Conservation (phyloP, 2,113 vertebrate species). For the Ia io region DNA sequence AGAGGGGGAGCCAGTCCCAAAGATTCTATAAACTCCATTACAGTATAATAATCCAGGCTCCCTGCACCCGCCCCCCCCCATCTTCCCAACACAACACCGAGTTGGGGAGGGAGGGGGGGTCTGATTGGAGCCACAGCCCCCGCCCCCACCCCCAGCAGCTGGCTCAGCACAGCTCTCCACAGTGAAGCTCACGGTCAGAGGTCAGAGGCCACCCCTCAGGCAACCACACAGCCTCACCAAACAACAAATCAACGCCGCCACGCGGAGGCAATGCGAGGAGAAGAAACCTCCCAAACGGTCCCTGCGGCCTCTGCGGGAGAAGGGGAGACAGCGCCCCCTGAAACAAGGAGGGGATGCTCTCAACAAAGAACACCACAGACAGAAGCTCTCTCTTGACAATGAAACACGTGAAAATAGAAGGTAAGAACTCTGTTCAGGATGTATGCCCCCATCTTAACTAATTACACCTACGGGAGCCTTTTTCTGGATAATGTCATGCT, state of each 20-base stretch:
- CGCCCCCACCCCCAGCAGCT: neutral
- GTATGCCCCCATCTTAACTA: neutral
- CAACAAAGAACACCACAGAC: neutral
- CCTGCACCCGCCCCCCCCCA: neutral
- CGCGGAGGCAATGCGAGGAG: neutral
- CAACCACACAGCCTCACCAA: neutral
- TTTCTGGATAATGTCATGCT: neutral
- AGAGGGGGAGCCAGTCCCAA: neutral
- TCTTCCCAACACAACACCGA: neutral
- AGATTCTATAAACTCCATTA: neutral
- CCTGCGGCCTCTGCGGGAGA: neutral
- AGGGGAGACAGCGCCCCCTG: neutral
- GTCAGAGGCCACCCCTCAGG: neutral
- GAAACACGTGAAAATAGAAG: neutral
- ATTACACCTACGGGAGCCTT: too few species aligned
- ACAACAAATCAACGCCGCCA: neutral
- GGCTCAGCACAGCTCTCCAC: neutral
- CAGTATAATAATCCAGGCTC: neutral
- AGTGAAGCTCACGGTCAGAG: neutral
- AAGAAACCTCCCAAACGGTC: neutral
- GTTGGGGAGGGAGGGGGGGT: neutral
- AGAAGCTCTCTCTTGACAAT: too few species aligned
- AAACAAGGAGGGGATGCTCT: constrained; percentile 5
- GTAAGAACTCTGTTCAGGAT: neutral
- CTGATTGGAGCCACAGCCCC: neutral